Percentiles rank a stretch among this genome's conserved stretches.
These are phyloP conservation scores for Ametastegia equiseti DNA, from an alignment of 2,888 invertebrate genomes.

Conservation along the genomic window DNA sequence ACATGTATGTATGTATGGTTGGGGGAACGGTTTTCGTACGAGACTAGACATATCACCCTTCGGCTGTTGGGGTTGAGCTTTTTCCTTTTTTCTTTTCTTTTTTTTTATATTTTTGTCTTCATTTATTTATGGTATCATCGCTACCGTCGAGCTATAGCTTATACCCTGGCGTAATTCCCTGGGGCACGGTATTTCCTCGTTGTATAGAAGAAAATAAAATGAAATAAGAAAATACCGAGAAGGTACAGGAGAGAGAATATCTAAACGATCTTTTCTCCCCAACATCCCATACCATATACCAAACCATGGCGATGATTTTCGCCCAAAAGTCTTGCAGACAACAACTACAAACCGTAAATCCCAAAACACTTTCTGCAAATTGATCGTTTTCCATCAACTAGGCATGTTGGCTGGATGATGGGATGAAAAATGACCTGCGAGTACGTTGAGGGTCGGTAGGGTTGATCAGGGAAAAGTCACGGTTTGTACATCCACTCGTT, in stretches of 20 bases:
- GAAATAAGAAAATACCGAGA: no score
- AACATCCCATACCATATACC: no score
- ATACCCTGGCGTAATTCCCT: slow-evolving; percentile 37
- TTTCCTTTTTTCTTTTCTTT: neutral
- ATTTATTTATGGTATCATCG: slow-evolving; percentile 63
- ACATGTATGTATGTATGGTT: slow-evolving; percentile 47
- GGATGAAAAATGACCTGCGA: no score
- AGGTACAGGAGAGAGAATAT: no score
- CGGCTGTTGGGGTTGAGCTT: slow-evolving; percentile 46
- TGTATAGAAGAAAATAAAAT: neutral
- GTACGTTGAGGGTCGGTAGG: neutral
- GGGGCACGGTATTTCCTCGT: slow-evolving; percentile 41
- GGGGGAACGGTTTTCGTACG: slow-evolving; percentile 21
- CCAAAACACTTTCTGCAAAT: no score
- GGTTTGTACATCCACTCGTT: slow-evolving; percentile 1
- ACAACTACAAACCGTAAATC: no score
- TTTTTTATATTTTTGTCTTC: slow-evolving; percentile 29
- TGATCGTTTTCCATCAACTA: no score
- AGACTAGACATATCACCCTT: slow-evolving; percentile 19
- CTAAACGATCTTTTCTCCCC: neutral
- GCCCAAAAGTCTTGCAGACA: no score
- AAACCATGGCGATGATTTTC: neutral
- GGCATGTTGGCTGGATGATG: no score
- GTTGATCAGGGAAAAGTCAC: slow-evolving; percentile 8
- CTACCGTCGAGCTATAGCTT: slow-evolving; percentile 45